Evolutionary conservation across 1,140 invertebrate genomes (phyloP).

Genomic region (Anoplolepis gracilipes): DNA sequence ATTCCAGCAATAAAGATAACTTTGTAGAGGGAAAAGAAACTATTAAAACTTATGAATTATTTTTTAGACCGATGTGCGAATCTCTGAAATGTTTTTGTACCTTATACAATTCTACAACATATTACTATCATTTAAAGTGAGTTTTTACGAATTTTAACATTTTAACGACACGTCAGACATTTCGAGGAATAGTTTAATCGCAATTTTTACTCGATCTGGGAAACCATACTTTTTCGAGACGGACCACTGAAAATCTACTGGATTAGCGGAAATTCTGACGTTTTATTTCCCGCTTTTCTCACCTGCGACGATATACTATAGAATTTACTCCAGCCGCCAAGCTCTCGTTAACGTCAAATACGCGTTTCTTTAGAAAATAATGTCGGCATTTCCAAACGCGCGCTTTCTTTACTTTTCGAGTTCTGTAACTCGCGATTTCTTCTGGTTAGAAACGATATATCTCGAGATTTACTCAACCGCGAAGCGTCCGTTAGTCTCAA

Average conservation of each 20-base stretch:
- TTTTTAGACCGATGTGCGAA: neutral
- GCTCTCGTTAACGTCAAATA: constrained; percentile 36
- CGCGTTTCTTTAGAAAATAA: constrained; percentile 49
- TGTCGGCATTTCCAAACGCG: neutral
- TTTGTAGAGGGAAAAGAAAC: neutral
- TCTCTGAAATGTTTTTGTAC: neutral
- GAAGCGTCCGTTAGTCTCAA: neutral
- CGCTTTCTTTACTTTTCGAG: neutral
- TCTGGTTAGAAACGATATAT: constrained; percentile 21
- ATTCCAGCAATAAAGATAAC: neutral
- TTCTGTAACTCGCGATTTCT: constrained; percentile 30
- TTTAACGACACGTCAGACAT: neutral
- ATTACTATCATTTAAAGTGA: constrained; percentile 3
- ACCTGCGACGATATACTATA: constrained; percentile 17
- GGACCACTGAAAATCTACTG: constrained; percentile 13
- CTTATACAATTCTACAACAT: neutral
- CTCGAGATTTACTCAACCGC: constrained; percentile 16
- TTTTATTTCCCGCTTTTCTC: constrained; percentile 44
- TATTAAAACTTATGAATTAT: neutral
- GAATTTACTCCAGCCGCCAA: constrained; percentile 32
- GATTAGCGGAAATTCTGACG: constrained; percentile 47
- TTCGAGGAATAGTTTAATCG: constrained; percentile 7
- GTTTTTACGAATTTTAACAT: constrained; percentile 18
- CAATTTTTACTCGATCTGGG: neutral
- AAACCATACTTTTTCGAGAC: neutral